phyloP scores from a whole-genome alignment of 1,140 invertebrate genomes.

The Anastrepha ludens region DNA sequence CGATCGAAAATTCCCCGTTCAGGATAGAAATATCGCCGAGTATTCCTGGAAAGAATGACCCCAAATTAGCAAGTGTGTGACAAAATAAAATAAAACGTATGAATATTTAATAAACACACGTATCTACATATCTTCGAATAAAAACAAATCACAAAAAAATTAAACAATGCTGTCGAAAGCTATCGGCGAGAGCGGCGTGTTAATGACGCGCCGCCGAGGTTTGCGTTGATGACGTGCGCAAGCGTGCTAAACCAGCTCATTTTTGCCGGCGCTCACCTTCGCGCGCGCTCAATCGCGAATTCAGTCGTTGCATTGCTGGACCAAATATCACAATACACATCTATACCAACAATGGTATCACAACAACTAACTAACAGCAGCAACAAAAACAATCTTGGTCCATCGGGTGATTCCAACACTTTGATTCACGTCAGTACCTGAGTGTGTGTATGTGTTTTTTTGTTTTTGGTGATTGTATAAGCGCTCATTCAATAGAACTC shows the following conservation, averaged over 20 bases:
- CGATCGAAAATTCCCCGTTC: not conserved
- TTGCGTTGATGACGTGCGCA: conserved; percentile 28
- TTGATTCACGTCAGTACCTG: conserved; percentile 25
- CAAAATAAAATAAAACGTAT: no score
- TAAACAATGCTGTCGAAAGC: not conserved
- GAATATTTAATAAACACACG: no score
- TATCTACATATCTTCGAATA: not conserved
- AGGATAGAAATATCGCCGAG: not conserved
- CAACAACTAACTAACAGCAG: not conserved
- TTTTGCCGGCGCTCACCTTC: not conserved
- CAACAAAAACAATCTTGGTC: not conserved
- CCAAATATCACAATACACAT: not conserved
- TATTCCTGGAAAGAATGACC: conserved; percentile 1
- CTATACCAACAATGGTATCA: no score
- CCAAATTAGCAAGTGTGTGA: not conserved
- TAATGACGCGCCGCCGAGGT: conserved; percentile 21
- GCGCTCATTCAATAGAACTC: not conserved
- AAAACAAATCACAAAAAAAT: not conserved
- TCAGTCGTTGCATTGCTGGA: not conserved
- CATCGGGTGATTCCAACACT: conserved; percentile 27
- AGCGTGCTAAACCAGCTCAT: conserved; percentile 41
- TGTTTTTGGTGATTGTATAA: not conserved
- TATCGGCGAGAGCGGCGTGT: not conserved
- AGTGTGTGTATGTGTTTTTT: not conserved
- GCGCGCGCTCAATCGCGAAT: not conserved